Conservation (phyloP, 2,888 invertebrate genomes). For the Polylopha cassiicola region DNA sequence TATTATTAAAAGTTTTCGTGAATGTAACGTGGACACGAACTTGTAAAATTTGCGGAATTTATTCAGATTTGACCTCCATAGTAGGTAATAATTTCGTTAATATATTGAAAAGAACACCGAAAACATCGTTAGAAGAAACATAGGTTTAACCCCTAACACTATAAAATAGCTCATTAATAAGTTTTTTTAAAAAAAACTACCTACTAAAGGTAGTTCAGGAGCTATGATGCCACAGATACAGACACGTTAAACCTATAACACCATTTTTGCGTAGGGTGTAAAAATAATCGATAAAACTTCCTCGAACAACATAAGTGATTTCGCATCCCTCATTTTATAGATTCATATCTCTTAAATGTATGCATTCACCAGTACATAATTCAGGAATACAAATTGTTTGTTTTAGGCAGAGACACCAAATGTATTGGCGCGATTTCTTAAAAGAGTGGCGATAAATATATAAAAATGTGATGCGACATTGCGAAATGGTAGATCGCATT, state of each 20-base stretch:
- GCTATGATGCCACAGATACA: no score
- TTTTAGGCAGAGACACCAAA: conserved; percentile 72
- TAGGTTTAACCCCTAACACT: no score
- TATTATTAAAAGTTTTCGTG: no score
- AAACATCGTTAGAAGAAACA: no score
- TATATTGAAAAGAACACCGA: no score
- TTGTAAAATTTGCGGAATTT: no score
- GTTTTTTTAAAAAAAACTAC: no score
- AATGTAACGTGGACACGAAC: no score
- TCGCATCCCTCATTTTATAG: conserved; percentile 62
- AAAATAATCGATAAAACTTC: conserved; percentile 39
- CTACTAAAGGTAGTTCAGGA: no score
- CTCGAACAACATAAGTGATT: conserved; percentile 19
- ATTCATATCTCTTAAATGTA: conserved; percentile 76
- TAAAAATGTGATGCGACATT: conserved; percentile 60
- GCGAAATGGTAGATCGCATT: conserved; percentile 50
- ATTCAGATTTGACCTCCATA: no score
- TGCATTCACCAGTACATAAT: conserved; percentile 76
- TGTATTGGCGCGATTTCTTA: conserved; percentile 72
- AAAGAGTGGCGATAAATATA: conserved; percentile 72
- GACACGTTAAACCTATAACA: no score
- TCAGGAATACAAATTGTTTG: conserved; percentile 77
- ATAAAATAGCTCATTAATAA: no score
- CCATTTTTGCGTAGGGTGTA: neutral
- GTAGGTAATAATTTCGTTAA: conserved; percentile 6